phyloP scores from a whole-genome alignment of 2,797 vertebrate species.

The Lepus oiostolus region DNA sequence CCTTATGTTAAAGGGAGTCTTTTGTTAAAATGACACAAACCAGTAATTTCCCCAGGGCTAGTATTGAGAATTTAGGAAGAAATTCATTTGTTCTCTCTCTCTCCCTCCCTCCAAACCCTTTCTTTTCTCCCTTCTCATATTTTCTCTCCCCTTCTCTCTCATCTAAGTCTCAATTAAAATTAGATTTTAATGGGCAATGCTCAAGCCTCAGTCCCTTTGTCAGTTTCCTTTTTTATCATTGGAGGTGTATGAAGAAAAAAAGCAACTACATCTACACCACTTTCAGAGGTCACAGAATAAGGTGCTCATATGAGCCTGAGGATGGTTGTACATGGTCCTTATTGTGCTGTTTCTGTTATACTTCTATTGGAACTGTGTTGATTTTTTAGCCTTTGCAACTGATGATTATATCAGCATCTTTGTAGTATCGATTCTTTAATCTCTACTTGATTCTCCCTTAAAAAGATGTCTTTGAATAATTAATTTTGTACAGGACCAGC shows the following conservation, averaged over 20 bases:
- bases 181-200: neutral
- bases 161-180: conserved; percentile 4
- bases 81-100: neutral
- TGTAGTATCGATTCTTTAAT: neutral
- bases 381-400: neutral
- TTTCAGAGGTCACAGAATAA: neutral
- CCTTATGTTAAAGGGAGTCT: neutral
- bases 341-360: neutral
- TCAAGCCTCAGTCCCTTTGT: neutral
- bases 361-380: neutral
- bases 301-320: neutral
- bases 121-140: neutral
- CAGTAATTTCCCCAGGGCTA: neutral
- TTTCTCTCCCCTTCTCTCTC: neutral
- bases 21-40: neutral
- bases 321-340: neutral
- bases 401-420: neutral
- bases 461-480: neutral
- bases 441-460: conserved; percentile 8
- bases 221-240: neutral
- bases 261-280: neutral
- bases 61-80: conserved; percentile 1
- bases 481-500: neutral
- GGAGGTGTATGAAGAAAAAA: neutral
- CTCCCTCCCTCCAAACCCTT: too few species aligned